Percentiles rank a stretch among this genome's conserved stretches.
These are phyloP conservation scores for Irena cyanogastra DNA, from an alignment of 2,113 vertebrate genomes.

Conservation along the genomic window DNA sequence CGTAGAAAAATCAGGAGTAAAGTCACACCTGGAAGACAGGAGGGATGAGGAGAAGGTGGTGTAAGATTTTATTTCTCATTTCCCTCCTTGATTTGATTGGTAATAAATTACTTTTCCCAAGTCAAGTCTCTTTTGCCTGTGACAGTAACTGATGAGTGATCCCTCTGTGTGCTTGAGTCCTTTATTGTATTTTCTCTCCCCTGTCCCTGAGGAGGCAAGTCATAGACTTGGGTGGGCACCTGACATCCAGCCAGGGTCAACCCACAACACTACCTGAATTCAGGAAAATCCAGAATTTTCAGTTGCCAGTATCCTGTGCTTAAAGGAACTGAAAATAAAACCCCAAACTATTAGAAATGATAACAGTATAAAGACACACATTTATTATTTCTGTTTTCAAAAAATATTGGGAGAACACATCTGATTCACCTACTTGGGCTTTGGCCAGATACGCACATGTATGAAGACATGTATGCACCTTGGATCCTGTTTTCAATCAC, in stretches of 20 bases:
- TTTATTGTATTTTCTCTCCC: background rate
- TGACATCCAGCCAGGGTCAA: background rate
- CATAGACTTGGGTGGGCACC: no score
- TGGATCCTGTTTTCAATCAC: background rate
- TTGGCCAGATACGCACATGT: background rate
- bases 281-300: background rate
- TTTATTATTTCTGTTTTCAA: background rate
- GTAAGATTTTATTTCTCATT: background rate
- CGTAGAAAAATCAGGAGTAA: background rate
- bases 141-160: background rate
- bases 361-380: background rate
- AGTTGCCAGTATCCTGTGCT: background rate
- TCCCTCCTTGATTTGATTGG: background rate
- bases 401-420: background rate
- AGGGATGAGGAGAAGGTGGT: background rate
- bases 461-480: background rate
- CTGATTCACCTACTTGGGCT: background rate
- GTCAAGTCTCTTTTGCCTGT: rapidly evolving
- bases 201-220: background rate
- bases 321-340: background rate
- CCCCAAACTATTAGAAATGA: background rate
- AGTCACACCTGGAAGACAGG: background rate
- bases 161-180: background rate
- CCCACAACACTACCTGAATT: background rate
- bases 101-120: background rate